Evolutionary conservation across 2,113 vertebrate genomes (phyloP).

Genomic region (Sapayoa aenigma): DNA sequence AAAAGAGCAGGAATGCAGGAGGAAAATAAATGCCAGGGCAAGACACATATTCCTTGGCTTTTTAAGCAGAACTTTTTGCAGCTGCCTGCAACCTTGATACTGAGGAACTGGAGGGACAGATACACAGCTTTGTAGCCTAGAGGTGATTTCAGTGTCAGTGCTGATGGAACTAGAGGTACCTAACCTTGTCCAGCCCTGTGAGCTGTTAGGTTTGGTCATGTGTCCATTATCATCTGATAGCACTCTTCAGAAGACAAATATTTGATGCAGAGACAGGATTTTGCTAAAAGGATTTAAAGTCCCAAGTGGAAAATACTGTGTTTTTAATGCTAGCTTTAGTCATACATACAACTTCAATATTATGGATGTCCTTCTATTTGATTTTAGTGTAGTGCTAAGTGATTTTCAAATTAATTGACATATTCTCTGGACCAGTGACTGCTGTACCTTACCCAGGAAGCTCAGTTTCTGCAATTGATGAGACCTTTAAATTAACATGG

Average conservation of each 20-base stretch:
- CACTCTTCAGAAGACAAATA: not conserved
- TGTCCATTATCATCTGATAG: not conserved
- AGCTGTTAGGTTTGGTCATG: not conserved
- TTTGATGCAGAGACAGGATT: not conserved
- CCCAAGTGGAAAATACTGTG: not conserved
- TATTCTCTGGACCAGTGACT: not conserved
- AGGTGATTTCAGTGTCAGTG: not conserved
- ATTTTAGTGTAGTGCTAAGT: not conserved
- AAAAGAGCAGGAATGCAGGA: not conserved
- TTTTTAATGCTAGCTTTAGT: not conserved
- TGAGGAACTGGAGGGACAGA: not conserved
- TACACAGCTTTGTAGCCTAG: not conserved
- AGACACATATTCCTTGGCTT: not conserved
- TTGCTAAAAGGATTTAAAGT: not conserved
- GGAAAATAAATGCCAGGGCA: not conserved
- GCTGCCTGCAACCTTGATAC: not conserved
- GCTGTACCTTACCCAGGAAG: not conserved
- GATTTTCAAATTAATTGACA: not conserved
- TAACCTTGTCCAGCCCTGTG: not conserved
- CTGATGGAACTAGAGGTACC: not conserved
- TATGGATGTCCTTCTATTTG: not conserved
- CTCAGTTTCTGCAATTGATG: not conserved
- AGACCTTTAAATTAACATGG: not conserved
- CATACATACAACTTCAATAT: not conserved
- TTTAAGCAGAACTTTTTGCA: not conserved